Conservation (phyloP, 2,113 vertebrate species). For the Eudyptes chrysolophus region DNA sequence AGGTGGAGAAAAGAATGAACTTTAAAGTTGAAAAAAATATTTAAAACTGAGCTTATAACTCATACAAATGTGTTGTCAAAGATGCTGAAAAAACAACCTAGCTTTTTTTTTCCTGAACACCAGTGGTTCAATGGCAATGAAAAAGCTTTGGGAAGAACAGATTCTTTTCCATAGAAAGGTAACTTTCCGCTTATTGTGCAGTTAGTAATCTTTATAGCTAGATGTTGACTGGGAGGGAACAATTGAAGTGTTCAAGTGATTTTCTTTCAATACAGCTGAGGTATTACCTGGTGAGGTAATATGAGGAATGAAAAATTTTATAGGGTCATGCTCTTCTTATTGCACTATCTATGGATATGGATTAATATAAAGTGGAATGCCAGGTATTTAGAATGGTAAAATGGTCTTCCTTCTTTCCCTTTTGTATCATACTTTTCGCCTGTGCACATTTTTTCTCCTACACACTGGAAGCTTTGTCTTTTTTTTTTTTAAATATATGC, state of each 20-base stretch:
- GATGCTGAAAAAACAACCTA: neutral
- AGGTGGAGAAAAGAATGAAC: neutral
- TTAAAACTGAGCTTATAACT: neutral
- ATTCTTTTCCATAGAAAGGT: neutral
- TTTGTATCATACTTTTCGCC: neutral
- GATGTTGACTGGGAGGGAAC: neutral
- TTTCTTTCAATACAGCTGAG: neutral
- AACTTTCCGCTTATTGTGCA: neutral
- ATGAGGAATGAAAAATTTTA: neutral
- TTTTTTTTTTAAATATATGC: neutral
- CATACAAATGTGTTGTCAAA: neutral
- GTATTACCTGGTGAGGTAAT: neutral
- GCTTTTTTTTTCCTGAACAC: neutral
- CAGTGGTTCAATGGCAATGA: neutral
- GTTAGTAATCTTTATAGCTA: neutral
- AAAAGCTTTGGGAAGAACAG: neutral
- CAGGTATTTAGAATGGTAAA: neutral
- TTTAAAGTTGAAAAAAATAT: neutral
- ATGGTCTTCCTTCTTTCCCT: neutral
- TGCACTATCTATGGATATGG: neutral
- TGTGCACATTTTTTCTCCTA: neutral
- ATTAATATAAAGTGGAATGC: neutral
- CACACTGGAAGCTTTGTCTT: neutral
- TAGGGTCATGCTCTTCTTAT: neutral
- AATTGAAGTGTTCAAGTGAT: neutral